Evolutionary conservation across 1,140 invertebrate genomes (phyloP).

Genomic region (Leptinotarsa undecemlineata): DNA sequence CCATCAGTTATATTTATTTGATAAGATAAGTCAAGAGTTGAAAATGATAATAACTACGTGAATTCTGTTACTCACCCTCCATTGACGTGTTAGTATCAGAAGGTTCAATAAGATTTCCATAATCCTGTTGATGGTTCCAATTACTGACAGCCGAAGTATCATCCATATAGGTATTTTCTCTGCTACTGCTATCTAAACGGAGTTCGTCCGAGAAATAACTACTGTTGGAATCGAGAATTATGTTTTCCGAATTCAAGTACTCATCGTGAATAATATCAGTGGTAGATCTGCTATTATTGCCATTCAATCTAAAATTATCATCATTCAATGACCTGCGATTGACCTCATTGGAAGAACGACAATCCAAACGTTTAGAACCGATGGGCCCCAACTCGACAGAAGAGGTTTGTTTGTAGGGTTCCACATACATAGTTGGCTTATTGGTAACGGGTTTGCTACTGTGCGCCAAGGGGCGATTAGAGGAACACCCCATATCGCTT

Average conservation of each 20-base stretch:
- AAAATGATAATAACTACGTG: too few species aligned
- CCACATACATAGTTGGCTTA: slow-evolving; percentile 53
- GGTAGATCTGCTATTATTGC: not conserved
- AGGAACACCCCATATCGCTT: slow-evolving; percentile 35
- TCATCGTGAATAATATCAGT: slow-evolving; percentile 1
- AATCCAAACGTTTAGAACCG: slow-evolving; percentile 47
- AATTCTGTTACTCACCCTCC: slow-evolving; percentile 12
- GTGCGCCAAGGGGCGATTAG: slow-evolving; percentile 30
- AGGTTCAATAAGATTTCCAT: slow-evolving; percentile 1
- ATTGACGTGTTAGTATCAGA: slow-evolving; percentile 6
- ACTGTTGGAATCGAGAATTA: slow-evolving; percentile 15
- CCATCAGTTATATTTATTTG: too few species aligned
- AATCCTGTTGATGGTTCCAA: slow-evolving; percentile 22
- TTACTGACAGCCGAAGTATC: slow-evolving; percentile 8
- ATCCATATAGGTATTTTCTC: slow-evolving; percentile 15
- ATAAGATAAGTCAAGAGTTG: too few species aligned
- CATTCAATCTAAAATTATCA: slow-evolving; percentile 7
- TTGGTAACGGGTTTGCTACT: slow-evolving; percentile 24
- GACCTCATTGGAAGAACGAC: slow-evolving; percentile 25
- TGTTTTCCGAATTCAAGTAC: slow-evolving; percentile 4
- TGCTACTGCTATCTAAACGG: slow-evolving; percentile 16
- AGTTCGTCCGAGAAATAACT: slow-evolving; percentile 31
- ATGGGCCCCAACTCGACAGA: slow-evolving; percentile 51
- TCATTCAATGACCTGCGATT: slow-evolving; percentile 33
- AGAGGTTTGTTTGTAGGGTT: slow-evolving; percentile 48